Conservation (phyloP, 2,797 vertebrate species). For the Gastrophryne carolinensis region DNA sequence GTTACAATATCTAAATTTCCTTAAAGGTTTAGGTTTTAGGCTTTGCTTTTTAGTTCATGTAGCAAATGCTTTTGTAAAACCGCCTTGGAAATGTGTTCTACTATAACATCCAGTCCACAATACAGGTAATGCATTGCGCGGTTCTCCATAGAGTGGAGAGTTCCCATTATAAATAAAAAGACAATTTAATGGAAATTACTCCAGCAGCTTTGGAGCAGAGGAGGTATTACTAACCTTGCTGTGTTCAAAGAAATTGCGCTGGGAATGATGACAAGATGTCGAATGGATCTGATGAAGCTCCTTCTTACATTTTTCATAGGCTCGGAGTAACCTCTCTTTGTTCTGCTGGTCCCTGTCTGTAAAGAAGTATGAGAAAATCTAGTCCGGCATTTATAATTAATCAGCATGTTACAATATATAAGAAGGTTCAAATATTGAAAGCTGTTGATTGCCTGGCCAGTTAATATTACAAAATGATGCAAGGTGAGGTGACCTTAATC, state of each 20-base stretch:
- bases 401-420: too few relatives aligned
- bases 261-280: constrained; percentile 27
- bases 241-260: constrained; percentile 53
- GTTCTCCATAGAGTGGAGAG: too few relatives aligned
- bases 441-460: too few relatives aligned
- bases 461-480: too few relatives aligned
- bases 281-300: constrained; percentile 25
- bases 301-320: constrained; percentile 54
- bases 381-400: not conserved
- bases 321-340: constrained; percentile 59
- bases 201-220: not conserved
- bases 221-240: constrained; percentile 49
- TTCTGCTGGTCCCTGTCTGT: constrained; percentile 63
- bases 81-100: too few relatives aligned
- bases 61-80: too few relatives aligned
- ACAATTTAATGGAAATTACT: constrained; percentile 1
- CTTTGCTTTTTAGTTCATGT: too few relatives aligned
- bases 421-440: too few relatives aligned
- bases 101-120: too few relatives aligned
- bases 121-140: not conserved
- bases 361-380: constrained; percentile 23
- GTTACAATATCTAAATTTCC: too few relatives aligned
- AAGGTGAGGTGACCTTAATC: too few relatives aligned
- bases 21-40: too few relatives aligned
- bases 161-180: not conserved